Evolutionary conservation across 2,888 invertebrate species (phyloP), one percentile per base, ranked within the genome.

Genomic region (Cecidostiba fungosa): DNA sequence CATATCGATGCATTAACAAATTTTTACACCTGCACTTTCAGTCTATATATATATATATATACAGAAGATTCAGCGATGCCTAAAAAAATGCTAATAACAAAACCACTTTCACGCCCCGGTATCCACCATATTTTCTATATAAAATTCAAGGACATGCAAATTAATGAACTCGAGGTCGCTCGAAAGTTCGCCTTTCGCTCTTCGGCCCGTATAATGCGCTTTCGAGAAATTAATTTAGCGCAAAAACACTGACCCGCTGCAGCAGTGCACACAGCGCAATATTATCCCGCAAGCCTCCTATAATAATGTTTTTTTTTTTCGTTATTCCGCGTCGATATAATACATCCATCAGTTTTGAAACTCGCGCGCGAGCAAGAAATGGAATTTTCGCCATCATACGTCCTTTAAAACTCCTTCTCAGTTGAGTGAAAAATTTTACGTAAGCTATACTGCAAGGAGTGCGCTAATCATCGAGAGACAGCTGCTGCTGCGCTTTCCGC

Each of bases 131-230:
- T 66, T 29, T 69, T 80, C 76, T 54, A 69, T 54, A 39, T 19
- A 39, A 29, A 29, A 80, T 85, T 77, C 80, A 85, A 85, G 85
- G 85, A 80, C 77, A 26, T 10, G 70, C 69, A 32, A 77, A 80
- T 80, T 70, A 85, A 85, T 59, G 43, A 39, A 76, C 62, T 50
- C 80, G 80, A 78, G 84, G 84, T 43, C 80, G 50, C 62, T 54
- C 14, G 76, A 72, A 81, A 80, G 76, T 80, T 80, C 85, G 50
- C 50, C 80, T 81, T 85, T 85, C 80, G 76, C 85, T 36, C 26
- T 3, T 19, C 16, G 19, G 19, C 50, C 3, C 50, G 5, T 23
- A 23, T n/a, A 19, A n/a, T 19, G 19, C 12, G 23, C 73, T 79
- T 84, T 78, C 79, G 62, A 54, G 47, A 76, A 39, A 39, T 78